Evolutionary conservation across 2,113 vertebrate genomes (phyloP), one percentile per base, ranked within the genome.

Genomic region (Megalops atlanticus): DNA sequence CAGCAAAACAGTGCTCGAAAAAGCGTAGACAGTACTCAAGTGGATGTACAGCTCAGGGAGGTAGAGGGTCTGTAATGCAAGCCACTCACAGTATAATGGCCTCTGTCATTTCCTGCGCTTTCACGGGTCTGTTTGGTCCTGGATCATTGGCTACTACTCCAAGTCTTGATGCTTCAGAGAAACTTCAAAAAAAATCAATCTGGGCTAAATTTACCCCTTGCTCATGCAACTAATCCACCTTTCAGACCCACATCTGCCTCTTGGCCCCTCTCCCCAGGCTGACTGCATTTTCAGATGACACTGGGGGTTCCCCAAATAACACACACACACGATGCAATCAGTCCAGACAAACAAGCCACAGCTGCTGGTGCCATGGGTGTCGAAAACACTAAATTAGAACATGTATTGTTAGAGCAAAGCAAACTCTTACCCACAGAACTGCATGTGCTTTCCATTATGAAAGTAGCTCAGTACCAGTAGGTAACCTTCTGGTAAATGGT

Each of bases 171-270:
- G 38, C 71, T 52, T 69, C 47, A 71, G 68, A 71, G 40, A 52
- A 78, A 78, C 64, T 8, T 27, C n/a, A 40, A 36, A 82, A 78
- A 73, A 72, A 82, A 78, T 82, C 76, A 31, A 82, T 82, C 38
- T 24, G 47, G 38, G 47, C 68, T 82, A 74, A 78, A 82, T 82
- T 77, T 78, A 82, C 70, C 76, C 40, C 27, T 11, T 4, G 33
- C 54, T 21, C 73, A 69, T 14, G 54, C 41, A 41, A 54, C 38
- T 12, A 39, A 82, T 82, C 41, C 81, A 41, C 47, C 69, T 72
- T 76, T 58, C 81, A 82, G 16, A 10, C 75, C 76, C 40, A 24
- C 43, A 15, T 40, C 27, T 36, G 36, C 69, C 69, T 27, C 7
- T 38, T 41, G 72, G 21, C 21, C 47, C 14, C 47, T 24, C 49